Base-by-base conservation (phyloP, 1,140 invertebrate species). In the Pantala flavescens region DNA sequence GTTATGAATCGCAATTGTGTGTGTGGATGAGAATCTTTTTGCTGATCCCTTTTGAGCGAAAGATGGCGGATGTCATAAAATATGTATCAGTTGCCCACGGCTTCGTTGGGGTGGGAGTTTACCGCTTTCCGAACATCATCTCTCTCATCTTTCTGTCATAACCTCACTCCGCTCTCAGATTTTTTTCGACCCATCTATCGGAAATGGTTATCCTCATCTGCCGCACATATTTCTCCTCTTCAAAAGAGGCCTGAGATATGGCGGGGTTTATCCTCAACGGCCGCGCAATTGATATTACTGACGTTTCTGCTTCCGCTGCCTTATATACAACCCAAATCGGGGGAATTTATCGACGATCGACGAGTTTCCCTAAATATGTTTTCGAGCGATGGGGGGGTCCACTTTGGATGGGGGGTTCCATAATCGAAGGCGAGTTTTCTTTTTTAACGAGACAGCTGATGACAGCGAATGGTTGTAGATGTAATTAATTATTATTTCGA, bases 81-180 rank as follows among this genome's bases (percentile, higher is more conserved):
- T 63, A 63, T 63, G 49, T 63, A 63, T 63, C 49, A 63, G 49
- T 63, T 63, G 49, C 49, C 49, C 49, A 21, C n/a, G 49, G 49
- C 16, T 63, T 63, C 12, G 2, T 16, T 5, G 49, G n/a, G 49
- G 49, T 63, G 49, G 49, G 49, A 63, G 49, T 63, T 16, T 36
- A 36, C 28, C 28, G 49, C 14, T 63, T 63, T 16, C 16, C 49
- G 49, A 21, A 21, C 49, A 63, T 21, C 49, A 63, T 21, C 49
- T 5, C 49, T 63, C 49, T 63, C 49, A 63, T 63, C 49, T 63
- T 63, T 63, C 49, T 21, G 49, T 63, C 49, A 63, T 63, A 63
- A 63, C 49, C 49, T 21, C 43, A 9, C 9, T 49, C 43, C 9
- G 43, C n/a, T n/a, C 49, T 12, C 3, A 63, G 49, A 63, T 63